These are phyloP conservation scores for Stramonita haemastoma DNA, from an alignment of 2,888 invertebrate genomes.

Conservation along the genomic window DNA sequence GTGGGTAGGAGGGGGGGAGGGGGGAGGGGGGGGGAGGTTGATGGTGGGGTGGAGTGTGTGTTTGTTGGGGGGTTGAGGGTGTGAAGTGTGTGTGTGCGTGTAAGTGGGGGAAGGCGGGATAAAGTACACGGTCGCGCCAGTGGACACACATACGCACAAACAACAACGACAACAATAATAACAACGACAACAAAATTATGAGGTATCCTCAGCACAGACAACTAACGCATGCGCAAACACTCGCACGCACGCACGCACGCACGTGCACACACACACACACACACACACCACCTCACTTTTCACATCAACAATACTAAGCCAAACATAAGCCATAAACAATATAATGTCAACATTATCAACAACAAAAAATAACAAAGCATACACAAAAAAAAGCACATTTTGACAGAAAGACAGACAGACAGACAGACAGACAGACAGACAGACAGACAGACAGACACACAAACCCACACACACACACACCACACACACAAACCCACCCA, in stretches of 20 bases:
- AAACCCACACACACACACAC: background rate
- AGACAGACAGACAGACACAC: background rate
- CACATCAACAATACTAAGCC: too few relatives aligned
- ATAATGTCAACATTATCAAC: too few relatives aligned
- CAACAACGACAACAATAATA: too few relatives aligned
- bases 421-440: background rate
- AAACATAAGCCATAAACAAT: too few relatives aligned
- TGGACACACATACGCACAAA: background rate
- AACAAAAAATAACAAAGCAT: too few relatives aligned
- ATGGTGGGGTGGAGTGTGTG: too few relatives aligned
- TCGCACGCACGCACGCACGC: background rate
- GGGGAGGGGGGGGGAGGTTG: too few relatives aligned
- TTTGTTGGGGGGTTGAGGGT: too few relatives aligned
- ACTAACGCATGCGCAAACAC: background rate
- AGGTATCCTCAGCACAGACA: too few relatives aligned
- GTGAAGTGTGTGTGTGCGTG: background rate
- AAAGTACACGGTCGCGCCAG: background rate
- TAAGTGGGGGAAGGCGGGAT: too few relatives aligned
- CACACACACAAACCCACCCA: background rate
- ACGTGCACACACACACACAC: background rate
- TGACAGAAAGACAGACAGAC: background rate
- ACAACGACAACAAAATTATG: background rate
- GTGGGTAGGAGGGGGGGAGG: too few relatives aligned
- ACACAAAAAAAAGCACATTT: background rate
- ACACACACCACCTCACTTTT: background rate